Conservation (phyloP, 2,888 invertebrate genomes). For the Camptogramma bilineatum region DNA sequence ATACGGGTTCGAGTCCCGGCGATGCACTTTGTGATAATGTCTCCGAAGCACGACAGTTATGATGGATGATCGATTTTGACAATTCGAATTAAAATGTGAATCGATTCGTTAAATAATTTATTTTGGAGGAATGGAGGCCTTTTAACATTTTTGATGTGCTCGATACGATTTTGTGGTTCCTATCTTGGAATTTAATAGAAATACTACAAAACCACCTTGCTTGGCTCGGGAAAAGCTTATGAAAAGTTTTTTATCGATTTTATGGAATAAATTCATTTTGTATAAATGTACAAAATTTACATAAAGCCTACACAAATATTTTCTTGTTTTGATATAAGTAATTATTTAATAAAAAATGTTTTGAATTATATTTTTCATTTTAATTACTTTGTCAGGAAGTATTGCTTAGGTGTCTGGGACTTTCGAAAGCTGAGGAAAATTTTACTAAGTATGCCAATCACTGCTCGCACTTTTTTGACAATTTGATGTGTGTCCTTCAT, state of each 20-base stretch:
- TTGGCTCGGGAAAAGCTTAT: neutral
- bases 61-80: constrained; percentile 77
- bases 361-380: too few relatives aligned
- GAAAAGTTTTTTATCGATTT: neutral
- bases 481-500: too few relatives aligned
- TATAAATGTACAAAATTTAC: too few relatives aligned
- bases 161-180: constrained; percentile 59
- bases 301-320: too few relatives aligned
- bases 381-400: too few relatives aligned
- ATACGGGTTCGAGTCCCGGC: constrained; percentile 54
- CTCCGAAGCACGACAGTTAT: constrained; percentile 65
- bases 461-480: too few relatives aligned
- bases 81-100: constrained; percentile 76
- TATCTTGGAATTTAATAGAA: constrained; percentile 30
- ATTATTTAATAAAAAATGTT: too few relatives aligned
- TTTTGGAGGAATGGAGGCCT: constrained; percentile 62
- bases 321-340: too few relatives aligned
- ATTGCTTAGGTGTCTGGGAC: too few relatives aligned
- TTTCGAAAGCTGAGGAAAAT: too few relatives aligned
- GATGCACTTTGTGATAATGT: constrained; percentile 73
- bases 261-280: too few relatives aligned
- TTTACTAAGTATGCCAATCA: too few relatives aligned
- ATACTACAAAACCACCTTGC: constrained; percentile 13
- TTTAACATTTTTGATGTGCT: constrained; percentile 57
- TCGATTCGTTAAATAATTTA: constrained; percentile 74